Evolutionary conservation across 1,140 invertebrate genomes (phyloP), one percentile per base, ranked within the genome.

Genomic region (Argopecten irradians): DNA sequence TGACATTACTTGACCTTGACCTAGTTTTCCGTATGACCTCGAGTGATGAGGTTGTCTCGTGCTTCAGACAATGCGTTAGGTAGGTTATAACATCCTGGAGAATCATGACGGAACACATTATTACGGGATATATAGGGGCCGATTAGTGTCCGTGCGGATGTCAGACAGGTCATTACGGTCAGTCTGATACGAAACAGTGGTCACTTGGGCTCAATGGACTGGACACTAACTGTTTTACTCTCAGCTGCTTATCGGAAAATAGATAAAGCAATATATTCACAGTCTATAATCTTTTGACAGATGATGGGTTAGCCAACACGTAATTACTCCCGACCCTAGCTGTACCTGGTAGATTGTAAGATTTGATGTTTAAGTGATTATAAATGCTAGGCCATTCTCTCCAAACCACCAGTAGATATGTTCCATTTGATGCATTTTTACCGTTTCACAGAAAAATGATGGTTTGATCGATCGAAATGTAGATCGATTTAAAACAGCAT

Each of bases 141-240:
- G n/a, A 71, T 71, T 71, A 71, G n/a, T 71, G 55, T 71, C n/a
- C n/a, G n/a, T 28, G 55, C 16, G 55, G 55, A n/a, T 71, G n/a
- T 71, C 55, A 46, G 43, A 46, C 43, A 46, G 43, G 55, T 71
- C 55, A 71, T 71, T 71, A 71, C 55, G 22, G n/a, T n/a, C 55
- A 28, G 55, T 28, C 22, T n/a, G 55, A 71, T 28, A 28, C 55
- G 55, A 71, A 71, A 71, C 55, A 71, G 22, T 71, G 55, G 55
- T 71, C 55, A 71, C 55, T 71, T 71, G 55, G n/a, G 55, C 8
- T 28, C n/a, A n/a, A 28, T 28, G 55, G 5, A 16, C 55, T 22
- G 36, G 5, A 22, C 19, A 5, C n/a, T 71, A 28, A 71, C 55
- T 71, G 2, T 19, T 46, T 71, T 71, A 71, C 16, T 71, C 28